Percentiles rank a stretch among this genome's conserved stretches.
Conservation (phyloP, 2,888 invertebrate species). For the Tribolium freemani region DNA sequence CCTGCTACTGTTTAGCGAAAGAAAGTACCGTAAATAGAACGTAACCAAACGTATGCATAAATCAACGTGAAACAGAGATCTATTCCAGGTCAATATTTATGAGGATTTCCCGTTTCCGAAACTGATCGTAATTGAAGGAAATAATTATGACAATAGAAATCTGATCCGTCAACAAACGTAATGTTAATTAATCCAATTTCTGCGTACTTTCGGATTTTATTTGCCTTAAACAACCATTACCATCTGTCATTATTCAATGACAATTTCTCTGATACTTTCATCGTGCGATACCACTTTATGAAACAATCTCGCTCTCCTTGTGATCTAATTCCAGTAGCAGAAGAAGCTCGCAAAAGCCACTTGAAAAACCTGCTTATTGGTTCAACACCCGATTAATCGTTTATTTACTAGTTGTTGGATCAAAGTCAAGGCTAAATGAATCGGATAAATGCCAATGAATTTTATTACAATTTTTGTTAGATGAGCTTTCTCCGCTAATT, state of each 20-base stretch:
- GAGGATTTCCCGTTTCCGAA: constrained; percentile 33
- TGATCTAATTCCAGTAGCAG: constrained; percentile 22
- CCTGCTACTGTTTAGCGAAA: constrained; percentile 3
- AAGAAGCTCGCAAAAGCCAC: constrained; percentile 16
- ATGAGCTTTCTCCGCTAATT: constrained; percentile 26
- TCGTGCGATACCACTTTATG: background rate
- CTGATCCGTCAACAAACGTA: constrained; percentile 7
- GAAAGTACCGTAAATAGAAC: constrained; percentile 34
- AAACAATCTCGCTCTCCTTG: constrained; percentile 22
- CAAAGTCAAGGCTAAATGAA: constrained; percentile 41
- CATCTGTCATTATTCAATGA: constrained; percentile 1
- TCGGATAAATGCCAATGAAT: constrained; percentile 33
- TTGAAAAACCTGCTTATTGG: constrained; percentile 31
- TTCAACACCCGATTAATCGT: constrained; percentile 34
- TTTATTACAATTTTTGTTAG: constrained; percentile 8
- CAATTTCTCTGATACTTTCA: constrained; percentile 14
- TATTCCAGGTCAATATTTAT: constrained; percentile 25
- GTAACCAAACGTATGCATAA: constrained; percentile 22
- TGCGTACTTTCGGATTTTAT: background rate
- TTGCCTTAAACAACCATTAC: background rate
- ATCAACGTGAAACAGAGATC: constrained; percentile 6
- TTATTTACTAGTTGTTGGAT: constrained; percentile 26
- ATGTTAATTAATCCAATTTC: constrained; percentile 3
- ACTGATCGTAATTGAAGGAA: constrained; percentile 28
- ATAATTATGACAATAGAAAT: constrained; percentile 30